Conservation (phyloP, 2,113 vertebrate genomes). For the Trogon melanurus region DNA sequence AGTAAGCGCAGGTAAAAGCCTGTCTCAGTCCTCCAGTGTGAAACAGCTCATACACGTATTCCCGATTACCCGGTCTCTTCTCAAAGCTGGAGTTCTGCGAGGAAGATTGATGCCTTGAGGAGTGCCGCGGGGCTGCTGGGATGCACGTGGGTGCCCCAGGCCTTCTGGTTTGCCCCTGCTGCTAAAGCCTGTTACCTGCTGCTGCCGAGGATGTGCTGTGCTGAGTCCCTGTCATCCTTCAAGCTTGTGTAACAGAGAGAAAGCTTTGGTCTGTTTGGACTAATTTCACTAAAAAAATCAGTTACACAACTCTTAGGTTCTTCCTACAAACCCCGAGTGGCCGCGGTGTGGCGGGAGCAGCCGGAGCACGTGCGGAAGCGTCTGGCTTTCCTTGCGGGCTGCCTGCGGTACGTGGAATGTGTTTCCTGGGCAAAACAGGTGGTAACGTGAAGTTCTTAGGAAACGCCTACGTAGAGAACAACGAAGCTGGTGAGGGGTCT, state of each 20-base stretch:
- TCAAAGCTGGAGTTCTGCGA: not conserved
- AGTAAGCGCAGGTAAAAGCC: not conserved
- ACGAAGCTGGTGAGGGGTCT: too few species aligned
- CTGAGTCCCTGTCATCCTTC: not conserved
- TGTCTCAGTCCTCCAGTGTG: not conserved
- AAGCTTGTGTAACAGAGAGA: not conserved
- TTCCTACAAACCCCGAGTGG: too few species aligned
- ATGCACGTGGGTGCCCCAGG: not conserved
- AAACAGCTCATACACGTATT: not conserved
- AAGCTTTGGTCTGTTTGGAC: not conserved
- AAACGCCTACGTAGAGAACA: not conserved
- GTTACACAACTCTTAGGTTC: too few species aligned
- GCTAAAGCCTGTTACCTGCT: not conserved
- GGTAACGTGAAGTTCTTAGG: not conserved
- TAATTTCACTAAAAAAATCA: not conserved
- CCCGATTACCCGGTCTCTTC: not conserved
- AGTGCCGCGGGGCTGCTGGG: not conserved
- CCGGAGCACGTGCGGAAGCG: accelerated
- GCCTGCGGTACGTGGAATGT: not conserved
- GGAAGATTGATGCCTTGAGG: not conserved
- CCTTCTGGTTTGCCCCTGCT: not conserved
- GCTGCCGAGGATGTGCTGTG: not conserved
- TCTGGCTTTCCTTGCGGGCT: not conserved
- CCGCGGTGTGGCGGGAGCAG: not conserved
- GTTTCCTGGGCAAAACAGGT: not conserved